phyloP scores from a whole-genome alignment of 2,113 vertebrate species.

The Diadophis punctatus region DNA sequence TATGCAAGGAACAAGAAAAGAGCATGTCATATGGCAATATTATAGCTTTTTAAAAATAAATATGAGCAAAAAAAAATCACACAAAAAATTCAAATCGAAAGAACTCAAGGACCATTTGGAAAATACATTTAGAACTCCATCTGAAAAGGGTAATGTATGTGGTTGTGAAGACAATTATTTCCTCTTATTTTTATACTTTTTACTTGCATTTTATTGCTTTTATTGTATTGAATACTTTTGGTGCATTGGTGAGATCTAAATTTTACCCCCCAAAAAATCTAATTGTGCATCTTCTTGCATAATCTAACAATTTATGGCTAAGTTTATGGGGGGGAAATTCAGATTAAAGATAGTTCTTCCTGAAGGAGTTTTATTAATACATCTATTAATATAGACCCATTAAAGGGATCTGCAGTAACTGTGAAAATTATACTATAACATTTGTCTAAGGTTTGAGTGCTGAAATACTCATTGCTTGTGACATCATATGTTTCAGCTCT shows the following conservation, averaged over 20 bases:
- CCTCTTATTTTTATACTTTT: neutral
- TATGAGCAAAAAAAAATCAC: constrained; percentile 50
- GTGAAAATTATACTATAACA: neutral
- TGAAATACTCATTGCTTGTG: neutral
- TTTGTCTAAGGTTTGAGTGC: neutral
- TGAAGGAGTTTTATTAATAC: neutral
- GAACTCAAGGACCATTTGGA: constrained; percentile 44
- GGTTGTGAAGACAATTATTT: neutral
- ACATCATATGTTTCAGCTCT: neutral
- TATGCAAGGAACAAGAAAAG: constrained; percentile 43
- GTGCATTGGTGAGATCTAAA: neutral
- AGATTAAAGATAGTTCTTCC: neutral
- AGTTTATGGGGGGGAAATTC: neutral
- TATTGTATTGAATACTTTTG: neutral
- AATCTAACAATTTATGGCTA: neutral
- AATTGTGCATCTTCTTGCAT: neutral
- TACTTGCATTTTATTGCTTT: neutral
- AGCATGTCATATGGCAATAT: constrained; percentile 53
- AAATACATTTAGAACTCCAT: neutral
- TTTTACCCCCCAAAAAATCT: neutral
- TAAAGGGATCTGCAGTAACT: neutral
- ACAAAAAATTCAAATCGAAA: constrained; percentile 51
- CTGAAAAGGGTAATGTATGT: neutral
- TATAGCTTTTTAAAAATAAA: constrained; percentile 40
- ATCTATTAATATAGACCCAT: neutral